phyloP scores from a whole-genome alignment of 1,140 invertebrate species.

The Brachionus rubens region DNA sequence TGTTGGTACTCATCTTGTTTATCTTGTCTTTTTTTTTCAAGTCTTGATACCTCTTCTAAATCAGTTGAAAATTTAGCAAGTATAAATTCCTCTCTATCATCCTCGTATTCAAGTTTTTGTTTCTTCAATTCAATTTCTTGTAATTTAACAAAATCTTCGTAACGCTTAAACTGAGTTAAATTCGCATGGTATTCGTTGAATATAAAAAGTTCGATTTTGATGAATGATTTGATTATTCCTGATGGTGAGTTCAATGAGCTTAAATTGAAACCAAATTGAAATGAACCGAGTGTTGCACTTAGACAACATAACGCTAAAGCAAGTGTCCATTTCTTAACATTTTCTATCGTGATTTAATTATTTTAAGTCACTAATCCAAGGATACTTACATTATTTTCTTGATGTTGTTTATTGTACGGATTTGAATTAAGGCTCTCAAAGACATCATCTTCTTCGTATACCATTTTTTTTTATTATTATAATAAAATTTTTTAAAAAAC shows the following conservation, averaged over 20 bases:
- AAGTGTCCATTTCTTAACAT: conserved; percentile 3
- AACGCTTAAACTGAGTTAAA: neutral
- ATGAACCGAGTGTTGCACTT: neutral
- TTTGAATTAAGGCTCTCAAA: neutral
- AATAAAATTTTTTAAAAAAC: too few species aligned
- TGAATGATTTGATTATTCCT: conserved; percentile 4
- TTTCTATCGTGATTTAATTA: too few species aligned
- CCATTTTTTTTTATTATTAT: neutral
- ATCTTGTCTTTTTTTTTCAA: neutral
- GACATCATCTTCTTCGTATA: neutral
- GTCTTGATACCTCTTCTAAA: neutral
- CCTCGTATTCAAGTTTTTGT: neutral
- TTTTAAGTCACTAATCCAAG: too few species aligned
- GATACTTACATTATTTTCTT: too few species aligned
- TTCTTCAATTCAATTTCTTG: neutral
- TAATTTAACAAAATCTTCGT: neutral
- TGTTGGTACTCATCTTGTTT: neutral
- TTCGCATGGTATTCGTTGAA: conserved; percentile 5
- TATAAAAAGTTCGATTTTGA: neutral
- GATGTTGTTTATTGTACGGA: neutral
- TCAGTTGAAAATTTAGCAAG: neutral
- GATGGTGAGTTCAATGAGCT: conserved; percentile 34
- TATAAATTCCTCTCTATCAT: neutral
- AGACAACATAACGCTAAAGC: conserved; percentile 3
- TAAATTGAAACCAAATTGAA: conserved; percentile 43